Percentiles rank a stretch among this genome's conserved stretches.
These are phyloP conservation scores for Natrix natrix DNA, from an alignment of 2,797 vertebrate species.

Conservation along the genomic window DNA sequence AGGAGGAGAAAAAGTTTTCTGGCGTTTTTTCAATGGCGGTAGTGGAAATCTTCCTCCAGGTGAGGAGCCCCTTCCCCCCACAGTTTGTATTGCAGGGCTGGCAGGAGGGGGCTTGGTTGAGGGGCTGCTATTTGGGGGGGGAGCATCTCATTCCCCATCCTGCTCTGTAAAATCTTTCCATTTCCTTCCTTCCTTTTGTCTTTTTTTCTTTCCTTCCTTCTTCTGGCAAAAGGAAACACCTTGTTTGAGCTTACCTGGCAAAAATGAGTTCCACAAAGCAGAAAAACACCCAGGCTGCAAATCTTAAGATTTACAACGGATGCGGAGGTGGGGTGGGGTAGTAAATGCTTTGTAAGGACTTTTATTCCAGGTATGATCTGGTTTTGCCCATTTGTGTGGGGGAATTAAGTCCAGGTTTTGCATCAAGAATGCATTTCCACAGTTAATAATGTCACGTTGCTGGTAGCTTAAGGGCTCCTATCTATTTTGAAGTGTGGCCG, in stretches of 20 bases:
- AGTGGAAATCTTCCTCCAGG: background rate
- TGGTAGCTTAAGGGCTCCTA: too few relatives aligned
- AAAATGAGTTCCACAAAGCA: background rate
- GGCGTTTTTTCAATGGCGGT: background rate
- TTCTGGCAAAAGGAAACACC: background rate
- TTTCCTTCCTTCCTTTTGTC: background rate
- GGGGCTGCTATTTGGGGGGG: too few relatives aligned
- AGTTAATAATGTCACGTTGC: fast-evolving
- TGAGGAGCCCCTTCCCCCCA: too few relatives aligned
- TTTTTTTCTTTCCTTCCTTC: background rate
- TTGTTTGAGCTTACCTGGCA: background rate
- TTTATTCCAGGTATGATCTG: fast-evolving
- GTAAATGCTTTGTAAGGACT: background rate
- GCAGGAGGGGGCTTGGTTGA: too few relatives aligned
- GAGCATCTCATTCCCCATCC: background rate
- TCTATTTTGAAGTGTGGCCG: too few relatives aligned
- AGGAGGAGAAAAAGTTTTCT: background rate
- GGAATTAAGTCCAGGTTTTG: background rate
- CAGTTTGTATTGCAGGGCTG: too few relatives aligned
- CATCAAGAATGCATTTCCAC: background rate
- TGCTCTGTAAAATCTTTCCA: background rate
- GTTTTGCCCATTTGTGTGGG: background rate
- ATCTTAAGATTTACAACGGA: background rate
- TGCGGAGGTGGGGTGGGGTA: background rate
- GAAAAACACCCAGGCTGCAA: background rate